Evolutionary conservation across 2,113 vertebrate genomes (phyloP).

Genomic region (Sceloporus tristichus): DNA sequence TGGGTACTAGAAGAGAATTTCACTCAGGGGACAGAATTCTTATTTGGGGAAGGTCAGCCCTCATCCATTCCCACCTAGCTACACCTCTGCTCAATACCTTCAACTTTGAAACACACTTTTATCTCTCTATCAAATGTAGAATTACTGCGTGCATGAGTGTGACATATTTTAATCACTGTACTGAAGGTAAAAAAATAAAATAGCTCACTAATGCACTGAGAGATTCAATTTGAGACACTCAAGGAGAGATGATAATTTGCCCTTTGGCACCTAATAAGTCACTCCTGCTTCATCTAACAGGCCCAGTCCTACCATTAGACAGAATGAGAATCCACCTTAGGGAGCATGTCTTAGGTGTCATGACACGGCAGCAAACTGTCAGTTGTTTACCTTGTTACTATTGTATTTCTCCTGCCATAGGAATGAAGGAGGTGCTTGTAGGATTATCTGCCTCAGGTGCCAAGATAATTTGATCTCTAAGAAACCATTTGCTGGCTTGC

Average conservation of each 20-base stretch:
- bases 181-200: background rate
- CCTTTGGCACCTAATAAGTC: background rate
- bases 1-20: no score
- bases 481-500: background rate
- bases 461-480: no score
- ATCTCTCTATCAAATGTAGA: background rate
- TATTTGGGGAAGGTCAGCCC: no score
- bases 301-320: background rate
- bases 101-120: no score
- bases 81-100: no score
- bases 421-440: background rate
- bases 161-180: background rate
- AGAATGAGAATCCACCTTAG: background rate
- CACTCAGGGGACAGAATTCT: no score
- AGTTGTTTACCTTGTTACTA: background rate
- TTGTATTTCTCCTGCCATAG: background rate
- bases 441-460: background rate
- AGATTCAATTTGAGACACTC: background rate
- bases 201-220: background rate
- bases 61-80: no score
- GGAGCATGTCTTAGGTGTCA: background rate
- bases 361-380: no score
- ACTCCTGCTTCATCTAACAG: background rate
- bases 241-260: background rate
- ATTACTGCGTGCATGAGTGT: background rate